These are phyloP conservation scores for Aleiodes sp. DNA, from an alignment of 1,140 invertebrate species.

Conservation along the genomic window DNA sequence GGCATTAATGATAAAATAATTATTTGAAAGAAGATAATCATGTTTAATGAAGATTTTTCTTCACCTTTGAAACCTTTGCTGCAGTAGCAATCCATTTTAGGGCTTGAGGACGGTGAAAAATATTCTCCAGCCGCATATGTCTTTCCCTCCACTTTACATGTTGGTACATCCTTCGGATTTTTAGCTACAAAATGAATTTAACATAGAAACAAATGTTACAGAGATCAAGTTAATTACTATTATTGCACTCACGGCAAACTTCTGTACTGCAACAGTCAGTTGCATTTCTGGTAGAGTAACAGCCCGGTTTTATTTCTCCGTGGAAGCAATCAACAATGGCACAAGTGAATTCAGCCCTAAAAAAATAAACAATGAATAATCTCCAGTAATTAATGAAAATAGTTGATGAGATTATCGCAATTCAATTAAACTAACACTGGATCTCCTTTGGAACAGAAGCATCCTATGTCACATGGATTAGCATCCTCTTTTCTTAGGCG, in stretches of 20 bases:
- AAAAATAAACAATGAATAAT: background rate
- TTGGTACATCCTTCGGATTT: slow-evolving; percentile 10
- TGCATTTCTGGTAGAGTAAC: too few species aligned
- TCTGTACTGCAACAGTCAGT: too few species aligned
- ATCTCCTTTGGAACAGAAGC: background rate
- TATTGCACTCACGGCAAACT: slow-evolving; percentile 14
- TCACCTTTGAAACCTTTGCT: slow-evolving; percentile 13
- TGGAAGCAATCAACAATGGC: background rate
- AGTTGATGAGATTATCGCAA: background rate
- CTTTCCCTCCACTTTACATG: slow-evolving; percentile 3
- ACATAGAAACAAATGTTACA: background rate
- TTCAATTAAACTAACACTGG: background rate
- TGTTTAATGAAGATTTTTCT: background rate
- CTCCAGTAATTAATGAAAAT: background rate
- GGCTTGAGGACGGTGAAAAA: background rate
- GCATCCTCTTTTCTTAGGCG: background rate
- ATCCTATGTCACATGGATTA: background rate
- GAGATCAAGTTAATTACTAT: too few species aligned
- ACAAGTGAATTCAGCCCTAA: background rate
- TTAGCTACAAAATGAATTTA: slow-evolving; percentile 30
- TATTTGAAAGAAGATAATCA: background rate
- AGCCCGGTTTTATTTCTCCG: background rate
- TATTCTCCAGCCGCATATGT: slow-evolving; percentile 6
- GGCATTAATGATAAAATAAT: background rate
- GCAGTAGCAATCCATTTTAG: slow-evolving; percentile 5